Base-by-base conservation (phyloP, 2,888 invertebrate genomes). In the Caenorhabditis japonica region DNA sequence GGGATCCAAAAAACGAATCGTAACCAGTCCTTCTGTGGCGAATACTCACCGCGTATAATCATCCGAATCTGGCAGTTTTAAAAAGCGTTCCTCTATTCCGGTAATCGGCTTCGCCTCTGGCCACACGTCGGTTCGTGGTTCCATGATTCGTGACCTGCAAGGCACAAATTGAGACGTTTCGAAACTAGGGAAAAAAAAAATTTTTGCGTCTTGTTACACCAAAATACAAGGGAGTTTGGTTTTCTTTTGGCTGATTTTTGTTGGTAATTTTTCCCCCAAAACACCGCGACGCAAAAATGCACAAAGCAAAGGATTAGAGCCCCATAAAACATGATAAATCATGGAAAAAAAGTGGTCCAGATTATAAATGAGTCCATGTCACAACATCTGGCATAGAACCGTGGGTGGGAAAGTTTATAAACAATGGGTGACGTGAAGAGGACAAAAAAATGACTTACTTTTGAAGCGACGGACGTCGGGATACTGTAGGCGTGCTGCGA, bases 31-130 rank as follows among this genome's bases (percentile, higher is more conserved):
- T n/a, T n/a, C n/a, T 19, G 15, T 30, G 19, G 17, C 19, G 2
- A 43, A 3, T 7, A 39, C 55, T 56, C n/a, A 72, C 76, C 76
- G 59, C 4, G 79, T 79, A 51, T 79, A 84, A 89, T 94, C 94
- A 86, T 94, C 94, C 86, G 94, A 70, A 53, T 82, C 82, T 25
- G 81, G 82, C 12, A 82, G 61, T 30, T 77, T 75, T 27, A 82
- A 55, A 43, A 82, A 82, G 23, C 80, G 38, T 64, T 86, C 86
- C 52, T 86, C 85, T 8, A 83, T 70, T 47, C 81, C 82, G 30
- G 75, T 81, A 53, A 79, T 75, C 36, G 66, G 75, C 55, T 83
- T 81, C 5, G 86, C 77, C 49, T 86, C 85, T 7, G 86, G 86
- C 86, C 86, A 86, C 7, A 84, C 85, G 61, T 86, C 86, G 8